phyloP scores from a whole-genome alignment of 2,113 vertebrate genomes.

The Myodes glareolus region DNA sequence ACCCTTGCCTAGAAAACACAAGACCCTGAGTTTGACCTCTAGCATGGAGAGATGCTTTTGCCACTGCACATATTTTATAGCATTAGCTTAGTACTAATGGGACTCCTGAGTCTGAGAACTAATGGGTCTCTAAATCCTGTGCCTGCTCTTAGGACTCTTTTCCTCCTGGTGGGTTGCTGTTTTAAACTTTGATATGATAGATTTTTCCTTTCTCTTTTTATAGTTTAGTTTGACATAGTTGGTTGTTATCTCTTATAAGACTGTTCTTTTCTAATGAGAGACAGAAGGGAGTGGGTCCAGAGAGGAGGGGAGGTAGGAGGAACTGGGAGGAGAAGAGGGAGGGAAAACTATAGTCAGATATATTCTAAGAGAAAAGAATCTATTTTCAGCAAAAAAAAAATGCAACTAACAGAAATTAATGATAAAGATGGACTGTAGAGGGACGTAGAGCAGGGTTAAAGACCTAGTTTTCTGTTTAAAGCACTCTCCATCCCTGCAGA shows the following conservation, averaged over 20 bases:
- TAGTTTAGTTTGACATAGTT: neutral
- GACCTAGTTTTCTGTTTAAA: neutral
- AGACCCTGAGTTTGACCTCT: neutral
- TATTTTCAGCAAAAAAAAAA: neutral
- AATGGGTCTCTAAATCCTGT: neutral
- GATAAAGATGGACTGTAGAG: neutral
- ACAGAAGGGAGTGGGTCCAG: neutral
- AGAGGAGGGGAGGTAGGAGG: neutral
- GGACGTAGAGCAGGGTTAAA: neutral
- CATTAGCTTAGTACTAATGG: neutral
- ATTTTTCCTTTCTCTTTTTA: neutral
- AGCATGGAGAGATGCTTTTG: neutral
- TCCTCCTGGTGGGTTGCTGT: neutral
- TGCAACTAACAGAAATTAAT: neutral
- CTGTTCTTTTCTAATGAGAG: neutral
- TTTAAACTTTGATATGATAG: neutral
- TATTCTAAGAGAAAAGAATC: neutral
- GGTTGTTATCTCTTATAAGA: neutral
- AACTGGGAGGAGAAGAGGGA: neutral
- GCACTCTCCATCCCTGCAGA: neutral
- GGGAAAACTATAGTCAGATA: neutral
- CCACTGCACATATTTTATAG: neutral
- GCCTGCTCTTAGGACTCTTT: neutral
- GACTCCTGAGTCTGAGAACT: neutral
- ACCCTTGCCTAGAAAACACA: neutral